A percentile compares a stretch with the other conserved stretches of the same genome.
Evolutionary conservation across 2,888 invertebrate species (phyloP).

Genomic region (Kryphioiulus occultus): DNA sequence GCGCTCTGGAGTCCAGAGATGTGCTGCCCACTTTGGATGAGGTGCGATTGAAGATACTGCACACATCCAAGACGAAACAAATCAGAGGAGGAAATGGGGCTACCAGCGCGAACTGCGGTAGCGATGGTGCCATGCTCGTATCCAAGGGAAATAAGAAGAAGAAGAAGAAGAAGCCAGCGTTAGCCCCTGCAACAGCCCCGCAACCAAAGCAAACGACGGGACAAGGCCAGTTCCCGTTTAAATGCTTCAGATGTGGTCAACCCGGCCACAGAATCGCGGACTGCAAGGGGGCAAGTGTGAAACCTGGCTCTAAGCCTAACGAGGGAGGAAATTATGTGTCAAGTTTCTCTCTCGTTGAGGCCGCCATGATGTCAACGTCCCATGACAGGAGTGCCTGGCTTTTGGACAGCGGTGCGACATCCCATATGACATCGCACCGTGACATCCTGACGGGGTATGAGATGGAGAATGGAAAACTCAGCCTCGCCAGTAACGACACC

Average conservation of each 20-base stretch:
- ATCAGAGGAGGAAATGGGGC: not conserved
- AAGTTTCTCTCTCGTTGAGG: not conserved
- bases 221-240: not conserved
- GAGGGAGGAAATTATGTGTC: not conserved
- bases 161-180: not conserved
- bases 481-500: not conserved
- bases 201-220: not conserved
- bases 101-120: not conserved
- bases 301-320: not conserved
- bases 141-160: not conserved
- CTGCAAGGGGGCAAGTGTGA: not conserved
- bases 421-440: not conserved
- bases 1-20: not conserved
- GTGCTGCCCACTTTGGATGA: not conserved
- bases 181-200: too few relatives aligned
- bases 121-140: not conserved
- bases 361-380: not conserved
- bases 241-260: not conserved
- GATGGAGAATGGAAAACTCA: not conserved
- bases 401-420: not conserved
- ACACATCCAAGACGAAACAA: not conserved
- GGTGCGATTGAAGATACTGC: not conserved
- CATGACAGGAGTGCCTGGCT: not conserved
- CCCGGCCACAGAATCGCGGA: not conserved
- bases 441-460: not conserved